A percentile compares a stretch with the other conserved stretches of the same genome.
Conservation (phyloP, 2,888 invertebrate genomes). For the Patella pellucida region DNA sequence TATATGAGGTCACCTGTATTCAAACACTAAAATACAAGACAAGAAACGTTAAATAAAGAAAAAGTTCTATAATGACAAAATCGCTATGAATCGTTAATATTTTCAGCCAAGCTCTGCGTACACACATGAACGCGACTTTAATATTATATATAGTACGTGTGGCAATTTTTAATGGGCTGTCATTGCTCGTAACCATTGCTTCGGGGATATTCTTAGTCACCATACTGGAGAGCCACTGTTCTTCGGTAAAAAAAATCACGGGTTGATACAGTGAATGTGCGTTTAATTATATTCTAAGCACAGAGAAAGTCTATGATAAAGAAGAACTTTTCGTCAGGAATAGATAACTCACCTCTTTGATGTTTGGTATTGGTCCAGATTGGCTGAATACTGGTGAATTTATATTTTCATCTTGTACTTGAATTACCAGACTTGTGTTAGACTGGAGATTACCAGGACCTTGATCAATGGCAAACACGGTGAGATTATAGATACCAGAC, state of each 20-base stretch:
- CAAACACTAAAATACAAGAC: conserved; percentile 27
- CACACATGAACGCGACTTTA: too few relatives aligned
- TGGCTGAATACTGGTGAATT: conserved; percentile 78
- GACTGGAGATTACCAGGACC: conserved; percentile 38
- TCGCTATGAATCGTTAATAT: too few relatives aligned
- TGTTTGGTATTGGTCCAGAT: conserved; percentile 14
- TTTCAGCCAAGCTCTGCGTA: too few relatives aligned
- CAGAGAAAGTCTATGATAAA: too few relatives aligned
- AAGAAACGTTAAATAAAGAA: neutral
- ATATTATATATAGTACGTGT: too few relatives aligned
- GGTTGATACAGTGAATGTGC: too few relatives aligned
- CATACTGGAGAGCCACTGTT: neutral
- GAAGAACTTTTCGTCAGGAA: neutral
- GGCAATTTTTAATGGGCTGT: too few relatives aligned
- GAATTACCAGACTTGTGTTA: conserved; percentile 73
- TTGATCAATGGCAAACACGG: conserved; percentile 42
- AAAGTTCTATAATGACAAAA: neutral
- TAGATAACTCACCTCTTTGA: conserved; percentile 27
- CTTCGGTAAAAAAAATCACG: neutral
- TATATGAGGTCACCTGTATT: neutral
- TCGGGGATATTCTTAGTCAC: too few relatives aligned
- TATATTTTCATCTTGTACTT: conserved; percentile 91
- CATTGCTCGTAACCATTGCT: too few relatives aligned
- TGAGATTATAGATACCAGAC: conserved; percentile 37
- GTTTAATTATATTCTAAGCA: too few relatives aligned